Percentiles rank a stretch among this genome's conserved stretches.
Evolutionary conservation across 2,888 invertebrate genomes (phyloP).

Genomic region (Lasioglossum morio): DNA sequence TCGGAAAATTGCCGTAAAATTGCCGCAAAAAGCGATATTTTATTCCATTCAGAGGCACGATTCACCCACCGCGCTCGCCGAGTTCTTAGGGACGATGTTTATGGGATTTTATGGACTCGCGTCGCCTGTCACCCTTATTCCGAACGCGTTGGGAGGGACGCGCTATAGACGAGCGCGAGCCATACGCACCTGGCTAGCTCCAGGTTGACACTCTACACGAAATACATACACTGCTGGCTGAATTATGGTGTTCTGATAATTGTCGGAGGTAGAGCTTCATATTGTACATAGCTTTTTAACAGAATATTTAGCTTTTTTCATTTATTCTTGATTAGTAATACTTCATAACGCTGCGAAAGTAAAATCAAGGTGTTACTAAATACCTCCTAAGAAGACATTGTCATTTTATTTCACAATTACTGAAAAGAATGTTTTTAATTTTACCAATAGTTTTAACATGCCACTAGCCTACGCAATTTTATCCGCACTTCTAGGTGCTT

Average conservation of each 20-base stretch:
- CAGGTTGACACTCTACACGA: background rate
- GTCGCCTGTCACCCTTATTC: conserved; percentile 51
- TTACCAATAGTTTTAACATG: no score
- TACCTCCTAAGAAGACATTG: no score
- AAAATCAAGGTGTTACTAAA: no score
- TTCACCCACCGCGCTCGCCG: conserved; percentile 52
- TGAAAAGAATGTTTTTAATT: no score
- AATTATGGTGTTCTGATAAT: background rate
- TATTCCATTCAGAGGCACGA: conserved; percentile 77
- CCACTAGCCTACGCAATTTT: no score
- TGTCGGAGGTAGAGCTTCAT: background rate
- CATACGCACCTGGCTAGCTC: conserved; percentile 56
- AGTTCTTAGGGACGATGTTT: conserved; percentile 74
- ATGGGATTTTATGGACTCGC: conserved; percentile 78
- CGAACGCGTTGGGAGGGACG: conserved; percentile 28
- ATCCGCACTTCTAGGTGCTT: no score
- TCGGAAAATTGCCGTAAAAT: conserved; percentile 85
- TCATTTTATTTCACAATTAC: no score
- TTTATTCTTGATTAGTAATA: no score
- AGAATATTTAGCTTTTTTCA: no score
- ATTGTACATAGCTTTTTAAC: background rate
- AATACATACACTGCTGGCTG: background rate
- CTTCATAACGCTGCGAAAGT: no score
- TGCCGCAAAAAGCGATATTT: conserved; percentile 82
- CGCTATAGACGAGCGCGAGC: conserved; percentile 23